These are phyloP conservation scores for Torymus texanus DNA, from an alignment of 2,888 invertebrate genomes.

Conservation along the genomic window DNA sequence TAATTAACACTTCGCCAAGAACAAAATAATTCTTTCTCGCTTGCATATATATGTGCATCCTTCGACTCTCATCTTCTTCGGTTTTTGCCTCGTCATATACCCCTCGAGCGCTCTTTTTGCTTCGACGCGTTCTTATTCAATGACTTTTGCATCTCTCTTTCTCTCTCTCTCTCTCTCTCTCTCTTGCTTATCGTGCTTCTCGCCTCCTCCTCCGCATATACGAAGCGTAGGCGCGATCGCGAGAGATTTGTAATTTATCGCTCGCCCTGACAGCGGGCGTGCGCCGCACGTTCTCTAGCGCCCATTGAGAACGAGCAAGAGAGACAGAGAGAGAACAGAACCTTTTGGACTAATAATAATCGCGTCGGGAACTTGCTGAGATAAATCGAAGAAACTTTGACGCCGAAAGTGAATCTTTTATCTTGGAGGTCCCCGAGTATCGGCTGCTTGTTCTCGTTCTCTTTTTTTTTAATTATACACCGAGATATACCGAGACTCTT, in stretches of 20 bases:
- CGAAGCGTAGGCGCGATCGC: conserved; percentile 59
- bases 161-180: not conserved
- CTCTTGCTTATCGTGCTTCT: conserved; percentile 5
- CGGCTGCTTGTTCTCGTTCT: conserved; percentile 16
- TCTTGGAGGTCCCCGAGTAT: too few relatives aligned
- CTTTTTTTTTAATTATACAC: not conserved
- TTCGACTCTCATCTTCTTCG: not conserved
- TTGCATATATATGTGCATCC: not conserved
- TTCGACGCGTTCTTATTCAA: conserved; percentile 5
- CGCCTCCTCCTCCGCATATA: not conserved
- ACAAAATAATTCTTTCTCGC: conserved; percentile 9
- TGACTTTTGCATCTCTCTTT: conserved; percentile 28
- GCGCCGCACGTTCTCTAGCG: conserved; percentile 58
- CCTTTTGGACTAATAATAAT: too few relatives aligned
- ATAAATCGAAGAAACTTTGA: too few relatives aligned
- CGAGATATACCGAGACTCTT: too few relatives aligned
- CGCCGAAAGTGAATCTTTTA: too few relatives aligned
- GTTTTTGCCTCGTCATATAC: conserved; percentile 34
- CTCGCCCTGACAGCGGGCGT: conserved; percentile 68
- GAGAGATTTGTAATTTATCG: conserved; percentile 71
- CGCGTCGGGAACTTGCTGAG: too few relatives aligned
- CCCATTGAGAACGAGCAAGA: too few relatives aligned
- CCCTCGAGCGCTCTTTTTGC: not conserved
- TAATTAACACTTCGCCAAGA: conserved; percentile 40
- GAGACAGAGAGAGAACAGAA: too few relatives aligned